Evolutionary conservation across 2,888 invertebrate species (phyloP).

Genomic region (Cryptophagus acutangulus): DNA sequence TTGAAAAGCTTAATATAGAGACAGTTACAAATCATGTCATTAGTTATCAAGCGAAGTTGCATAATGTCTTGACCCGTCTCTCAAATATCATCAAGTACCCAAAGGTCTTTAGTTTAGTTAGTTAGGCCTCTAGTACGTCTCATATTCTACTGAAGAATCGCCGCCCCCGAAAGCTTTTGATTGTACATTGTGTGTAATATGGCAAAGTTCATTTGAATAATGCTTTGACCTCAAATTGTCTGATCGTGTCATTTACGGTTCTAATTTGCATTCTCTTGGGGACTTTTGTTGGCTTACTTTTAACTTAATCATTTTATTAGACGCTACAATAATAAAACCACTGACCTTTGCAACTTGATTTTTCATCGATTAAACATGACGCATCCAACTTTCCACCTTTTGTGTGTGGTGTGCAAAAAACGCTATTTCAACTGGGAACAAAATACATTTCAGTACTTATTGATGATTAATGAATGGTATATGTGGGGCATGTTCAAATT

Average conservation of each 20-base stretch:
- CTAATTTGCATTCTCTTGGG: slow-evolving; percentile 15
- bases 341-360: no score
- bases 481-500: no score
- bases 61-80: slow-evolving; percentile 30
- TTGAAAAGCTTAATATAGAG: slow-evolving; percentile 10
- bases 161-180: slow-evolving; percentile 24
- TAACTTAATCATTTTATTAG: slow-evolving; percentile 1
- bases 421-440: no score
- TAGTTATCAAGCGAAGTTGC: slow-evolving; percentile 26
- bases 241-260: slow-evolving; percentile 17
- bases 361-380: no score
- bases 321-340: no score
- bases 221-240: slow-evolving; percentile 19
- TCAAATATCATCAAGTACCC: slow-evolving; percentile 18
- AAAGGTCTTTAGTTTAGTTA: slow-evolving; percentile 13
- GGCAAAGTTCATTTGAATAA: slow-evolving; percentile 32
- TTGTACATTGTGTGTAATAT: no score
- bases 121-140: no score
- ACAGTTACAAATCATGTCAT: slow-evolving; percentile 31
- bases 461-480: no score
- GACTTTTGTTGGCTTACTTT: slow-evolving; percentile 2
- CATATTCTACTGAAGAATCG: slow-evolving; percentile 31
- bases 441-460: no score
- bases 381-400: no score
- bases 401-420: no score